Evolutionary conservation across 2,113 vertebrate species (phyloP).

Genomic region (Empidonax alnorum): DNA sequence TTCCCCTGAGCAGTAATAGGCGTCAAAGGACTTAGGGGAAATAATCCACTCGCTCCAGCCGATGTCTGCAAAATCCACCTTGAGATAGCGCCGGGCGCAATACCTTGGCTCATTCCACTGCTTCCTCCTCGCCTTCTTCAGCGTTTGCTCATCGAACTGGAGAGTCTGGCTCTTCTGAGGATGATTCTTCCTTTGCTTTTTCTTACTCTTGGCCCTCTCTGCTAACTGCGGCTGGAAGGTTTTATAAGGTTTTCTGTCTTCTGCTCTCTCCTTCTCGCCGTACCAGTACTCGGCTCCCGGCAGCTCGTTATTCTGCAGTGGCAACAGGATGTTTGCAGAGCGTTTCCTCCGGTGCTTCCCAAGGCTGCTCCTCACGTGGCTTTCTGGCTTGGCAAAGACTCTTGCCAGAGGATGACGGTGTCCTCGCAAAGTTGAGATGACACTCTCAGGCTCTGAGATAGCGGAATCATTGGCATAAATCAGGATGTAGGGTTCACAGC

Average conservation of each 20-base stretch:
- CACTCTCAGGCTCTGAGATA: conserved; percentile 89
- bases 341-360: conserved; percentile 73
- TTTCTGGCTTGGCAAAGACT: conserved; percentile 48
- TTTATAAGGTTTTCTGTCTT: conserved; percentile 82
- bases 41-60: conserved; percentile 99
- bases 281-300: conserved; percentile 88
- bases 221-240: conserved; percentile 78
- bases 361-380: conserved; percentile 25
- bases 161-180: conserved; percentile 87
- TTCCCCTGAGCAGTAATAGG: conserved; percentile 94
- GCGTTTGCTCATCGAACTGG: conserved; percentile 92
- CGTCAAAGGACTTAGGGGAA: conserved; percentile 95
- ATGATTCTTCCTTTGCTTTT: conserved; percentile 85
- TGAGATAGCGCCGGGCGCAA: conserved; percentile 91
- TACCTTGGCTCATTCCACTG: conserved; percentile 91
- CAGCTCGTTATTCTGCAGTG: conserved; percentile 93
- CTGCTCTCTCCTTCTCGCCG: conserved; percentile 77
- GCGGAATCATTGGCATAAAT: conserved; percentile 94
- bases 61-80: conserved; percentile 97
- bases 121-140: conserved; percentile 92
- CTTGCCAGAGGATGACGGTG: conserved; percentile 59
- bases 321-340: conserved; percentile 79
- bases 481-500: conserved; percentile 88
- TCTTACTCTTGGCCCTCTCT: conserved; percentile 81
- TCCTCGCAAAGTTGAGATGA: conserved; percentile 84